These are phyloP conservation scores for Okapia johnstoni DNA, from an alignment of 2,113 vertebrate genomes.

Conservation along the genomic window DNA sequence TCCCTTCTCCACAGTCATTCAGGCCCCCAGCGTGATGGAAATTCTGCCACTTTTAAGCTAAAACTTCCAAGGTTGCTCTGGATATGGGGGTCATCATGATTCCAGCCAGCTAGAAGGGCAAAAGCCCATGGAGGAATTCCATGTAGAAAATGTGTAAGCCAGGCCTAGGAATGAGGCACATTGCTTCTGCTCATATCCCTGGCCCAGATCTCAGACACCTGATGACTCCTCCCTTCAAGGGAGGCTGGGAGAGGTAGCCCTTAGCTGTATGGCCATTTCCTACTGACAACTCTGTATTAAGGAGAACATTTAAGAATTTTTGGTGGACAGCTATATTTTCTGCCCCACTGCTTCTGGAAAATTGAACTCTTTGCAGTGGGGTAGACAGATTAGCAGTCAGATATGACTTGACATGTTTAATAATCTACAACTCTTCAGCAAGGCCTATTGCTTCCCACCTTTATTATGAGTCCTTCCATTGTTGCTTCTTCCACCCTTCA, in stretches of 20 bases:
- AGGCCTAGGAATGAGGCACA: background rate
- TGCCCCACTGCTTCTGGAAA: background rate
- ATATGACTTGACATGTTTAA: background rate
- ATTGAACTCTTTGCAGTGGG: background rate
- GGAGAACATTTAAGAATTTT: background rate
- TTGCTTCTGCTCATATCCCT: background rate
- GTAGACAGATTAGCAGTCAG: background rate
- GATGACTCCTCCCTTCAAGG: background rate
- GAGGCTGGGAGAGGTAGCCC: background rate
- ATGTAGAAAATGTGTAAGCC: background rate
- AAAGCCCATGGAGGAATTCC: background rate
- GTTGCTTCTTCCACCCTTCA: background rate
- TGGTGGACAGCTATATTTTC: background rate
- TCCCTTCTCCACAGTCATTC: background rate
- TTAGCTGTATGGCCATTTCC: background rate
- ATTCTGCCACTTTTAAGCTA: background rate
- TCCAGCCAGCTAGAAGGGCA: background rate
- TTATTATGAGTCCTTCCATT: background rate
- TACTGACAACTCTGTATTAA: background rate
- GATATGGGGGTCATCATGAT: background rate
- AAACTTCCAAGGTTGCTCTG: background rate
- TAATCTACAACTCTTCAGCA: background rate
- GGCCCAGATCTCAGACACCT: background rate
- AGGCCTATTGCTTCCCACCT: background rate
- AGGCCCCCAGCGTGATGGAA: background rate